Evolutionary conservation across 2,888 invertebrate genomes (phyloP).

Genomic region (Melieria crassipennis): DNA sequence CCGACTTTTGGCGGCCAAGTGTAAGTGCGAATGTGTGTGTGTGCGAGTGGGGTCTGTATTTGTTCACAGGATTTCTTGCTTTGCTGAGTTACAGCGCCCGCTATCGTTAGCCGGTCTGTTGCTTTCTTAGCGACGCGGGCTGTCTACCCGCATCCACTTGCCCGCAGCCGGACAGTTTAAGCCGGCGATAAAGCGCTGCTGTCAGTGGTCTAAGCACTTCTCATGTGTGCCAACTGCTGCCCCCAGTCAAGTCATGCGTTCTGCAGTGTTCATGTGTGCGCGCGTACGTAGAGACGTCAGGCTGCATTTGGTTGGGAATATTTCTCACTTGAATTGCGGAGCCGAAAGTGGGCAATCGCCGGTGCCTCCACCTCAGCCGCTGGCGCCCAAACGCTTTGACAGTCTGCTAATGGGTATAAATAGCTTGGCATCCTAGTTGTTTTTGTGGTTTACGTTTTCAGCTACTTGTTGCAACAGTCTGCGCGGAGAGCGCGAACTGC

Average conservation of each 20-base stretch:
- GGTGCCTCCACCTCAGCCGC: too few species aligned
- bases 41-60: conserved; percentile 20
- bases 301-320: conserved; percentile 5
- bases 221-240: conserved; percentile 26
- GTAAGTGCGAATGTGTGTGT: not conserved
- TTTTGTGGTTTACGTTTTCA: not conserved
- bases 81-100: not conserved
- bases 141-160: conserved; percentile 1
- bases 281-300: not conserved
- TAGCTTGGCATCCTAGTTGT: not conserved
- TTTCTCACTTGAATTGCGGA: not conserved
- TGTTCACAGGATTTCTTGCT: conserved; percentile 39
- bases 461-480: not conserved
- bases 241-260: not conserved
- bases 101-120: not conserved
- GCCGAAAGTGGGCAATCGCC: not conserved
- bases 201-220: conserved; percentile 41
- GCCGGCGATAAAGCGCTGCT: conserved; percentile 41
- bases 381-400: not conserved
- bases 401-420: not conserved
- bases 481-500: not conserved
- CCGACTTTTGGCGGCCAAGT: not conserved
- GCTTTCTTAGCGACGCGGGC: conserved; percentile 20
- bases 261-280: too few species aligned
- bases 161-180: conserved; percentile 34